Evolutionary conservation across 2,888 invertebrate species (phyloP), one percentile per base, ranked within the genome.

Genomic region (Leptinotarsa tumamoca): DNA sequence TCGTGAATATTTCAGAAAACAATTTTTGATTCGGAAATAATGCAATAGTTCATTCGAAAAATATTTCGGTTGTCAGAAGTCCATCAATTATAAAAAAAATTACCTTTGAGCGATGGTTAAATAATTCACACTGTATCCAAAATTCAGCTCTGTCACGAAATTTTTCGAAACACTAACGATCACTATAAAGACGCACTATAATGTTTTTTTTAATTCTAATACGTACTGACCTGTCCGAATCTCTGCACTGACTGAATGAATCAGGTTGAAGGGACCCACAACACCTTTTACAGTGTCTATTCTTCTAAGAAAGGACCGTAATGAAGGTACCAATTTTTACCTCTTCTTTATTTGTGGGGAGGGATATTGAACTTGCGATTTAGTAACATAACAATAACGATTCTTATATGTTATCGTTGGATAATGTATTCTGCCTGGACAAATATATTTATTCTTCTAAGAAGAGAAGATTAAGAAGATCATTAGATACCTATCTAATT

Each of bases 251-350:
- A 17, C 56, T 67, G 10, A 33, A 7, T 66, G 21, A 43, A 63
- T 71, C 74, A 72, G 67, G 71, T 72, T 75, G 73, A 68, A 68
- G 68, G 70, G 71, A 68, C 72, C 72, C 54, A 72, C 70, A 54
- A 73, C 72, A 79, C 75, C 76, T 75, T 75, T 54, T 71, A 27
- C 67, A 50, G 71, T 23, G 33, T 50, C 58, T 72, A 73, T 70
- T 70, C 49, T 67, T 76, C 74, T 71, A 14, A 54, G 78, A 76
- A 79, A 73, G 77, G 72, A 67, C 72, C 70, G 70, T 66, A 68
- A 69, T 71, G 69, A 75, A 78, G 73, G 75, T 78, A 69, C 66
- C 54, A n/a, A 21, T 67, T 68, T 71, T 67, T 77, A 77, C 75
- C 75, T 77, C 71, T 75, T 61, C n/a, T 5, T 27, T 27, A 21